These are phyloP conservation scores for Choloepus hoffmanni DNA, from an alignment of 2,113 vertebrate species.

Conservation along the genomic window DNA sequence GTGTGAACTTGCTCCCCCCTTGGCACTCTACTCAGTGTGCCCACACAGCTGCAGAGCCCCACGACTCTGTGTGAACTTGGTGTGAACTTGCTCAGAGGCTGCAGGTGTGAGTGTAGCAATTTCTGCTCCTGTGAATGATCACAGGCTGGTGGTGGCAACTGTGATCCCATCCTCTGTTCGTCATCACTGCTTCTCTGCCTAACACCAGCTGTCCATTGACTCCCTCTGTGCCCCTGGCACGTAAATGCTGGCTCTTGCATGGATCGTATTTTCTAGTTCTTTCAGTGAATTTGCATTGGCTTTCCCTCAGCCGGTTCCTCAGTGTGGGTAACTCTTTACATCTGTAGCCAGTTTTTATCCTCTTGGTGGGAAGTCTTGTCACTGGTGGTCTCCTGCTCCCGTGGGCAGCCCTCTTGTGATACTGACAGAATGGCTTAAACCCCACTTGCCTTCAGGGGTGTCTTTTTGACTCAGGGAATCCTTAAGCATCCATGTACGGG, in stretches of 20 bases:
- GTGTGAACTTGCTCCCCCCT: not conserved
- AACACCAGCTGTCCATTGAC: conserved; percentile 16
- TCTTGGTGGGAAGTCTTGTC: not conserved
- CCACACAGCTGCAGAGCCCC: conserved; percentile 54
- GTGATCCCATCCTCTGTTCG: not conserved
- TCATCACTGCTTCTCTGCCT: conserved; percentile 35
- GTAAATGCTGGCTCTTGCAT: not conserved
- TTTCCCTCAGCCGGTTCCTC: conserved; percentile 1
- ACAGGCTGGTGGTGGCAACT: not conserved
- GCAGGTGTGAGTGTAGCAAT: conserved; percentile 34
- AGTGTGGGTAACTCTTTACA: not conserved
- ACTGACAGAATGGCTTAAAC: not conserved
- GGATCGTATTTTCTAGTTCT: conserved; percentile 30
- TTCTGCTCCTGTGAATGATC: not conserved
- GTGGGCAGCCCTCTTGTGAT: not conserved
- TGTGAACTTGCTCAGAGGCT: not conserved
- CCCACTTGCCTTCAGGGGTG: not conserved
- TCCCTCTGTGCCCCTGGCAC: conserved; percentile 29
- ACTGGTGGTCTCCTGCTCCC: not conserved
- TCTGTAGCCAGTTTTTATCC: not conserved
- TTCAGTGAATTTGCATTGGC: not conserved
- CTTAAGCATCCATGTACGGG: not conserved
- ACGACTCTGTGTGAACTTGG: too few relatives aligned
- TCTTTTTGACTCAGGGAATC: not conserved
- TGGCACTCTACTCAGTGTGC: not conserved